Percentiles rank a stretch among this genome's conserved stretches.
These are phyloP conservation scores for Erythrocebus patas DNA, from an alignment of 2,113 vertebrate genomes.

Conservation along the genomic window DNA sequence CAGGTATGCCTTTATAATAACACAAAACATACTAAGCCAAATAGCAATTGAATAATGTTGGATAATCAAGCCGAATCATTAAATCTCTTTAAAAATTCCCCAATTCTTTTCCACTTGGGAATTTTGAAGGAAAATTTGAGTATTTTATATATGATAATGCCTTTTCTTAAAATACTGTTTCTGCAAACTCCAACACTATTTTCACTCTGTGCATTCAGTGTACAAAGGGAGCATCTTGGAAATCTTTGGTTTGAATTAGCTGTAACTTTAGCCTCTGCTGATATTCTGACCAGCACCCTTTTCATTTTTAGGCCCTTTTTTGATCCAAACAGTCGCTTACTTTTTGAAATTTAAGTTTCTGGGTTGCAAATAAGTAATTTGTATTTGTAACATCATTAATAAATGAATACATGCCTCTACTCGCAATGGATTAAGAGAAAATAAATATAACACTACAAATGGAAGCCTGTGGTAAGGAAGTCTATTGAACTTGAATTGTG, in stretches of 20 bases:
- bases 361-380: background rate
- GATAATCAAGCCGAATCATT: conserved; percentile 42
- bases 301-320: background rate
- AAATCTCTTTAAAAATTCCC: conserved; percentile 37
- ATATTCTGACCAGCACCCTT: background rate
- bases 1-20: background rate
- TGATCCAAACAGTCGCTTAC: background rate
- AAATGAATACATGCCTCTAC: background rate
- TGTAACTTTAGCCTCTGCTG: background rate
- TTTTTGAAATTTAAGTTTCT: conserved; percentile 6
- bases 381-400: background rate
- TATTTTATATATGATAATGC: background rate
- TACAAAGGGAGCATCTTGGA: background rate
- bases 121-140: conserved; percentile 53
- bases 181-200: background rate
- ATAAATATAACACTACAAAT: background rate
- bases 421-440: background rate
- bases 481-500: background rate
- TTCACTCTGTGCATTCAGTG: background rate
- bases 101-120: conserved; percentile 45
- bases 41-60: background rate
- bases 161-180: background rate
- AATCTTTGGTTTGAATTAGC: background rate
- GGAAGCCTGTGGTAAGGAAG: background rate
- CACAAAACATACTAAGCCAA: background rate